These are phyloP conservation scores for Phalangium opilio DNA, from an alignment of 2,888 invertebrate species.

Conservation along the genomic window DNA sequence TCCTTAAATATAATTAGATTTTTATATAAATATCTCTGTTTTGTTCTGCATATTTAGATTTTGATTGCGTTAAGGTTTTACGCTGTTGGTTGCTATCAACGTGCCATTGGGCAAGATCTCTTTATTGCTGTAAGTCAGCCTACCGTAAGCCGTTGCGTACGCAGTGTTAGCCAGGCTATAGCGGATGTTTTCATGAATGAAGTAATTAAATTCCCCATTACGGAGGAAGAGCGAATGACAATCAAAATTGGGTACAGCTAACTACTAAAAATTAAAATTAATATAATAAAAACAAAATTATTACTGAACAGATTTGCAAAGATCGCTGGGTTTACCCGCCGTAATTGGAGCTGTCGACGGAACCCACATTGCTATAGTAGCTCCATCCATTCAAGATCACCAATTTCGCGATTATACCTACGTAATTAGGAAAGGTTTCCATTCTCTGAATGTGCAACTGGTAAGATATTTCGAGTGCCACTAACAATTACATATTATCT, in stretches of 20 bases:
- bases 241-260: too few species aligned
- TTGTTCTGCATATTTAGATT: neutral
- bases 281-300: too few species aligned
- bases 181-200: neutral
- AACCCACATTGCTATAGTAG: neutral
- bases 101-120: neutral
- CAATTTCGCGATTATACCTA: neutral
- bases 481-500: too few species aligned
- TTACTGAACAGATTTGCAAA: neutral
- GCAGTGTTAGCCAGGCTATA: neutral
- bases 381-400: neutral
- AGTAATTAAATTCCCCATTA: too few species aligned
- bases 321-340: neutral
- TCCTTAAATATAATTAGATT: too few species aligned
- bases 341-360: neutral
- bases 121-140: slow-evolving; percentile 1
- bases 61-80: slow-evolving; percentile 2
- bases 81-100: neutral
- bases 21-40: too few species aligned
- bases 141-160: slow-evolving; percentile 1
- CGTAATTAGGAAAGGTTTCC: neutral
- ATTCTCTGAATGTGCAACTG: slow-evolving; percentile 1
- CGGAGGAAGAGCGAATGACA: too few species aligned
- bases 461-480: neutral
- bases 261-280: too few species aligned